These are phyloP conservation scores for Bombus huntii DNA, from an alignment of 1,140 invertebrate genomes.

Conservation along the genomic window DNA sequence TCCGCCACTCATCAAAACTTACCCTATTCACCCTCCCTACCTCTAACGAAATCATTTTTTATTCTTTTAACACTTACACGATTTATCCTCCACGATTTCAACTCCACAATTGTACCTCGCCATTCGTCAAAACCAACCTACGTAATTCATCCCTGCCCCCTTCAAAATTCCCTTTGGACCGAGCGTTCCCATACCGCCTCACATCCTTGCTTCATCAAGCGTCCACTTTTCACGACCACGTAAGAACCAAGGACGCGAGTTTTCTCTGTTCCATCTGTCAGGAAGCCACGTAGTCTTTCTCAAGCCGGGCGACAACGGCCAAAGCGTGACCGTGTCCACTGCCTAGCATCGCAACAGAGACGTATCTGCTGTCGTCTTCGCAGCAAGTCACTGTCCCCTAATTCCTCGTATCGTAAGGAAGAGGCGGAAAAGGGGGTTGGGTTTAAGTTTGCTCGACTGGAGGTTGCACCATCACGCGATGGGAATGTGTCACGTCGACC, in stretches of 20 bases:
- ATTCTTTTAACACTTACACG: too few relatives aligned
- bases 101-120: not conserved
- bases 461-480: not conserved
- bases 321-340: not conserved
- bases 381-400: not conserved
- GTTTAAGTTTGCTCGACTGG: not conserved
- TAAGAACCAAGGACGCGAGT: too few relatives aligned
- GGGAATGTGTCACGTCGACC: constrained; percentile 31
- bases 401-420: constrained; percentile 16
- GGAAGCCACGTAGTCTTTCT: not conserved
- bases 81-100: too few relatives aligned
- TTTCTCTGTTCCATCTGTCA: not conserved
- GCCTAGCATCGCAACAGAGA: not conserved
- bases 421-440: not conserved
- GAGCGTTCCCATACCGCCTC: not conserved
- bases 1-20: too few relatives aligned
- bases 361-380: constrained; percentile 20
- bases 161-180: not conserved
- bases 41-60: too few relatives aligned
- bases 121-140: not conserved
- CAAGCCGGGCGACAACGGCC: not conserved
- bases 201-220: not conserved
- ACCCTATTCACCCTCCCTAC: too few relatives aligned
- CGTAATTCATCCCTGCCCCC: not conserved
- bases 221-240: not conserved